Evolutionary conservation across 1,140 invertebrate genomes (phyloP).

Genomic region (Scaptomyza montana): DNA sequence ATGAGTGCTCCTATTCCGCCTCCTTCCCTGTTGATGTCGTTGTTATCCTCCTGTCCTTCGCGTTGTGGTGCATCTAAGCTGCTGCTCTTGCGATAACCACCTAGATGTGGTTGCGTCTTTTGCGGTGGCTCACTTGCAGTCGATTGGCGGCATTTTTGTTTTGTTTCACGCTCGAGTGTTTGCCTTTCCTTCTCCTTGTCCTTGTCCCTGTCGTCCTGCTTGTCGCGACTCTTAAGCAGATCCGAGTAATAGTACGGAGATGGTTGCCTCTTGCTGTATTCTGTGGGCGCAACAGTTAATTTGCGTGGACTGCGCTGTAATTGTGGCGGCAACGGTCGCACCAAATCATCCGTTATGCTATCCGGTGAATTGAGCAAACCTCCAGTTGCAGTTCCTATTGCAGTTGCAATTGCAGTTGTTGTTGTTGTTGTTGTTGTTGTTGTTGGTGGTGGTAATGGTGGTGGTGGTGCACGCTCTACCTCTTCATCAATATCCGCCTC

Average conservation of each 20-base stretch:
- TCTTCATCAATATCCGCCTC: slow-evolving; percentile 78
- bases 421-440: not conserved
- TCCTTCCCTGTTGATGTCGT: not conserved
- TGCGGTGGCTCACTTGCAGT: slow-evolving; percentile 79
- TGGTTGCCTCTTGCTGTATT: slow-evolving; percentile 86
- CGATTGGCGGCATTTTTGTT: slow-evolving; percentile 72
- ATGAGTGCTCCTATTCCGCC: slow-evolving; percentile 10
- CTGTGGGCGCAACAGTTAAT: slow-evolving; percentile 55
- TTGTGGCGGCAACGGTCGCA: slow-evolving; percentile 75
- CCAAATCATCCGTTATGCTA: slow-evolving; percentile 84
- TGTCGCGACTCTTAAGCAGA: slow-evolving; percentile 86
- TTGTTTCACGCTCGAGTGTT: slow-evolving; percentile 57
- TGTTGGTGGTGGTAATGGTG: slow-evolving; percentile 38
- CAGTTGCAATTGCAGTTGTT: not conserved
- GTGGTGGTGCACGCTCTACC: slow-evolving; percentile 64
- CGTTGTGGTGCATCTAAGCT: slow-evolving; percentile 88
- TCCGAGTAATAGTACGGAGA: slow-evolving; percentile 92
- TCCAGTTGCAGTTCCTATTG: slow-evolving; percentile 6
- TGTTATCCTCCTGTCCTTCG: slow-evolving; percentile 18
- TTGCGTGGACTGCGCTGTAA: slow-evolving; percentile 79
- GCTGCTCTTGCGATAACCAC: slow-evolving; percentile 86
- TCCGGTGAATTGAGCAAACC: slow-evolving; percentile 84
- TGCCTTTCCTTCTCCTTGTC: slow-evolving; percentile 9
- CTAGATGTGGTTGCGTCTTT: slow-evolving; percentile 48
- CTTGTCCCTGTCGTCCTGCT: slow-evolving; percentile 20